These are phyloP conservation scores for Cerceris rybyensis DNA, from an alignment of 2,888 invertebrate species.

Conservation along the genomic window DNA sequence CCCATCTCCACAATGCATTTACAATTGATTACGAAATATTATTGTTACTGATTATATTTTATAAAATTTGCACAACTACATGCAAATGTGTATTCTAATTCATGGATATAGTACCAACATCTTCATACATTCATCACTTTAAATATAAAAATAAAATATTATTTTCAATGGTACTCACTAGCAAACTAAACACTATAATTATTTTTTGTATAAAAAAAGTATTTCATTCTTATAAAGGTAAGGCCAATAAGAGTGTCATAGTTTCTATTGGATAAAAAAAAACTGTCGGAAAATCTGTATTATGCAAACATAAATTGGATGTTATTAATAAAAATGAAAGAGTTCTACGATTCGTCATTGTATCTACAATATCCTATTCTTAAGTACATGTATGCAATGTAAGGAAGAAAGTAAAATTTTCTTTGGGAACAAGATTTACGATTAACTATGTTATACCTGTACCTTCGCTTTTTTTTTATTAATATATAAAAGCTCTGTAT, in stretches of 20 bases:
- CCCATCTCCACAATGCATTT: slow-evolving; percentile 49
- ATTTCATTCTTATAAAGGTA: slow-evolving; percentile 65
- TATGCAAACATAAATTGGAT: slow-evolving; percentile 28
- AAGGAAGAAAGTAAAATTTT: neutral
- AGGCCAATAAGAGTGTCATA: slow-evolving; percentile 45
- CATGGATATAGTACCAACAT: slow-evolving; percentile 49
- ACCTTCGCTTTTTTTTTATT: slow-evolving; percentile 18
- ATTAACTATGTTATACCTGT: too few relatives aligned
- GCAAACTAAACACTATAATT: slow-evolving; percentile 47
- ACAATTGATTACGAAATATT: slow-evolving; percentile 39
- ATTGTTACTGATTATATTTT: slow-evolving; percentile 49
- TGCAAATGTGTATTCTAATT: slow-evolving; percentile 49
- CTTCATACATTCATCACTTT: slow-evolving; percentile 40
- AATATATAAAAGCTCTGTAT: slow-evolving; percentile 18
- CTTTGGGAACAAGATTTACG: too few relatives aligned
- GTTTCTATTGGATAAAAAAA: slow-evolving; percentile 32
- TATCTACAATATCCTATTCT: neutral
- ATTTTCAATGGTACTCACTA: slow-evolving; percentile 48
- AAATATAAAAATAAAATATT: slow-evolving; percentile 46
- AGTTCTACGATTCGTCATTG: slow-evolving; percentile 12
- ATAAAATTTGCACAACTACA: slow-evolving; percentile 52
- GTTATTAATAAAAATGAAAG: slow-evolving; percentile 45
- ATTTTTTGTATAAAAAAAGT: slow-evolving; percentile 59
- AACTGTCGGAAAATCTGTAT: slow-evolving; percentile 41
- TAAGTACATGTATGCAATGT: neutral